Conservation (phyloP, 2,797 vertebrate genomes). For the Tamandua tetradactyla region DNA sequence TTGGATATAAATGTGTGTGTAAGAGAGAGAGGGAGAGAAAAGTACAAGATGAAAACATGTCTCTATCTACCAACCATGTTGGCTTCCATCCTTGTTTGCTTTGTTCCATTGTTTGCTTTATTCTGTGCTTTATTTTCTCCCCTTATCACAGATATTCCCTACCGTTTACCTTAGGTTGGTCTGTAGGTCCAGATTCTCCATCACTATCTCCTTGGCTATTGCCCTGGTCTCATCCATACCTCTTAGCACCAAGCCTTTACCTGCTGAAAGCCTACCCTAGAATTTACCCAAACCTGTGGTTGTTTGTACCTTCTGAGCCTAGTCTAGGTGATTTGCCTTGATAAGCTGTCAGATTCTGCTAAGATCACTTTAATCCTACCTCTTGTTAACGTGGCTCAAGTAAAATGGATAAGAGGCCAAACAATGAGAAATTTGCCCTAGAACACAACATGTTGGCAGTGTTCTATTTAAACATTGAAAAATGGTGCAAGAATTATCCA, state of each 20-base stretch:
- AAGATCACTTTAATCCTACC: slow-evolving; percentile 56
- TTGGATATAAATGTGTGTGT: not conserved
- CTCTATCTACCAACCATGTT: not conserved
- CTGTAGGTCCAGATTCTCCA: not conserved
- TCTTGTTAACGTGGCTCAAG: slow-evolving; percentile 26
- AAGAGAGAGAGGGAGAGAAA: not conserved
- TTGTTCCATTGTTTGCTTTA: not conserved
- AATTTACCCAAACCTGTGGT: not conserved
- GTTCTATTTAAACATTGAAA: not conserved
- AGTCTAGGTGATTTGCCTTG: slow-evolving; percentile 38
- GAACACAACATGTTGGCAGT: not conserved
- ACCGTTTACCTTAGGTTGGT: not conserved
- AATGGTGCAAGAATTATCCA: not conserved
- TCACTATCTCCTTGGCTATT: not conserved
- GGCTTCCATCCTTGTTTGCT: not conserved
- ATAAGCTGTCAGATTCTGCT: slow-evolving; percentile 47
- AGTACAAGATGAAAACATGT: too few relatives aligned
- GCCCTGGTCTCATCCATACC: not conserved
- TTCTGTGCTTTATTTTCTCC: not conserved
- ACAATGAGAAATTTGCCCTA: not conserved
- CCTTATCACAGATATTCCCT: not conserved
- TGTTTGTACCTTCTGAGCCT: slow-evolving; percentile 42
- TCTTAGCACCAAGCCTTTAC: not conserved
- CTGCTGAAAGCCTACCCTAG: slow-evolving; percentile 21
- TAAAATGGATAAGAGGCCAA: slow-evolving; percentile 58